Evolutionary conservation across 2,797 vertebrate genomes (phyloP).

Genomic region (Cossypha polioptera): DNA sequence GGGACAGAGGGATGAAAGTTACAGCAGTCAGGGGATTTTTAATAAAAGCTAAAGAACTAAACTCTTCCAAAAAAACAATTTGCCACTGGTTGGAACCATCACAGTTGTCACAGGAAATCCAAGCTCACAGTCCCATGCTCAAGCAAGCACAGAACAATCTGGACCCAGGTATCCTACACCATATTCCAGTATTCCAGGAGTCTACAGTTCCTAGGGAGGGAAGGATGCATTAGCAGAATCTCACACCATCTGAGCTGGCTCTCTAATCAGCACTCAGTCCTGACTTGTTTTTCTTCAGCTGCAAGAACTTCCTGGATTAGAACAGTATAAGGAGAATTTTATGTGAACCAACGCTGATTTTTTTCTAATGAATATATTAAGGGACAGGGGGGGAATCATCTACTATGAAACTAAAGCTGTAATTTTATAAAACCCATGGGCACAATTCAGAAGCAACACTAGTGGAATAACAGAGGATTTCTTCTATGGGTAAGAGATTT

Average conservation of each 20-base stretch:
- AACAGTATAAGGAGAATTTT: neutral
- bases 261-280: neutral
- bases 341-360: neutral
- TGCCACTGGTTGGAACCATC: neutral
- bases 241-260: neutral
- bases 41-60: neutral
- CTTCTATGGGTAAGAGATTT: neutral
- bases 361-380: neutral
- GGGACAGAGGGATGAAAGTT: neutral
- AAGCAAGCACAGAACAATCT: neutral
- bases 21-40: neutral
- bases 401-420: neutral
- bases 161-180: neutral
- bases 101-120: neutral
- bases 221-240: neutral
- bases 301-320: neutral
- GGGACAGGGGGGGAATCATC: neutral
- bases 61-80: neutral
- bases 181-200: neutral
- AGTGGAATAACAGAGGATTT: neutral
- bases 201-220: neutral
- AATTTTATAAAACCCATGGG: neutral
- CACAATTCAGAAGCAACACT: neutral
- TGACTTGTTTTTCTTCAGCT: neutral
- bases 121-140: neutral